phyloP scores from a whole-genome alignment of 2,797 vertebrate species.

The Semaprochilodus insignis region DNA sequence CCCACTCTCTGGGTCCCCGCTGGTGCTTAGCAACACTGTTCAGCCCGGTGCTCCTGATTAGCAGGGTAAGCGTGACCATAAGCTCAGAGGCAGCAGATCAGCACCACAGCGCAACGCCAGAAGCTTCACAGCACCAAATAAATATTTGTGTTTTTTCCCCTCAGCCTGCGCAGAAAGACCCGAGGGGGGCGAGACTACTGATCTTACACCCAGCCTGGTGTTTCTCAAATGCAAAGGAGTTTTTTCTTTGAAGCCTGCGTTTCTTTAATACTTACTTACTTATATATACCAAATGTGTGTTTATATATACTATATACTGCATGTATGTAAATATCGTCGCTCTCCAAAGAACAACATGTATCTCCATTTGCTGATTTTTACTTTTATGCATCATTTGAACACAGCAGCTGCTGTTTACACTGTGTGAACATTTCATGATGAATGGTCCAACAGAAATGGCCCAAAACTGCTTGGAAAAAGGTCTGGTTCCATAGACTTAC shows the following conservation, averaged over 20 bases:
- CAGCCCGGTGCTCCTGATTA: constrained; percentile 80
- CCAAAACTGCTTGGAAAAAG: too few relatives aligned
- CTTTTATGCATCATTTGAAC: too few relatives aligned
- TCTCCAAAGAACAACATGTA: too few relatives aligned
- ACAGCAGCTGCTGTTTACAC: too few relatives aligned
- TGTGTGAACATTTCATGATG: too few relatives aligned
- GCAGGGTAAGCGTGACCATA: constrained; percentile 76
- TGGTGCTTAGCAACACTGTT: constrained; percentile 84
- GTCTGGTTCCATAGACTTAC: too few relatives aligned
- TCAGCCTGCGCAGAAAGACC: neutral
- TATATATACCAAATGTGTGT: too few relatives aligned
- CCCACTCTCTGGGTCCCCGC: constrained; percentile 73
- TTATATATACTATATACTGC: too few relatives aligned
- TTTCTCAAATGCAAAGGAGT: neutral
- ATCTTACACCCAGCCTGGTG: constrained; percentile 3
- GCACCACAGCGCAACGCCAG: constrained; percentile 50
- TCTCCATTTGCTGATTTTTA: too few relatives aligned
- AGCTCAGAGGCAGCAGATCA: constrained; percentile 72
- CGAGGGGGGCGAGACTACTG: neutral
- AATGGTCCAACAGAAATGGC: too few relatives aligned
- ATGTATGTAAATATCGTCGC: too few relatives aligned
- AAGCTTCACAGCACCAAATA: constrained; percentile 38
- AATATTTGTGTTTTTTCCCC: constrained; percentile 19
- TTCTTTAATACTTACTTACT: neutral
- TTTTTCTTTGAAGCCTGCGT: neutral